Base-by-base conservation (phyloP, 2,888 invertebrate genomes). In the Noctua fimbriata region DNA sequence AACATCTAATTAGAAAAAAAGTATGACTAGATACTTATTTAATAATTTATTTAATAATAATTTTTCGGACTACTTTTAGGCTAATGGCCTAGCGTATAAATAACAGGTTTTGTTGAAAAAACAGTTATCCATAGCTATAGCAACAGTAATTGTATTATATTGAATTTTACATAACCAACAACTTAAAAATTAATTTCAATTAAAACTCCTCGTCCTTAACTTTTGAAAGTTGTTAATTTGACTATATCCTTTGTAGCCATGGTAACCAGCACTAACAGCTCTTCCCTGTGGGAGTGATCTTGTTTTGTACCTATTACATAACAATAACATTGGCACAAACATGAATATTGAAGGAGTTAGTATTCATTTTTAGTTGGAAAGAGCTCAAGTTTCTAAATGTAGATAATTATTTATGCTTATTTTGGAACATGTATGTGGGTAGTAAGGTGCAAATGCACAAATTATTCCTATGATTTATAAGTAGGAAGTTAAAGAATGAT, bases 301-400 rank as follows among this genome's bases (percentile, higher is more conserved):
- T 86, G 83, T 83, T 77, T 78, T 79, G 73, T 69, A 83, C 75
- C 73, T 79, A 66, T 84, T 81, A 65, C 71, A 70, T 70, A 71
- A 81, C 78, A 78, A 75, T 75, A 77, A 76, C 70, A 79, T 73
- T 85, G 80, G 72, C 80, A 69, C 71, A 75, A 83, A 73, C 21
- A 85, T 85, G 83, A 73, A 69, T 47, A 58, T n/a, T 67, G 79
- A 69, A 55, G 60, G 72, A 36, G 63, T 75, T 69, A 75, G 72
- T 80, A 73, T 69, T 12, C 49, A 49, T 58, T 58, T 71, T 80
- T 58, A 52, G 18, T 82, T 83, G 79, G 69, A 83, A 69, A 47
- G 6, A 44, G 16, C 21, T 63, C 69, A 78, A 58, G 32, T 75
- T 66, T 84, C 75, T 82, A 76, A 78, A 72, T 82, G 36, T 73